Percentiles rank a stretch among this genome's conserved stretches.
phyloP scores from a whole-genome alignment of 2,113 vertebrate genomes.

The Ahaetulla prasina region DNA sequence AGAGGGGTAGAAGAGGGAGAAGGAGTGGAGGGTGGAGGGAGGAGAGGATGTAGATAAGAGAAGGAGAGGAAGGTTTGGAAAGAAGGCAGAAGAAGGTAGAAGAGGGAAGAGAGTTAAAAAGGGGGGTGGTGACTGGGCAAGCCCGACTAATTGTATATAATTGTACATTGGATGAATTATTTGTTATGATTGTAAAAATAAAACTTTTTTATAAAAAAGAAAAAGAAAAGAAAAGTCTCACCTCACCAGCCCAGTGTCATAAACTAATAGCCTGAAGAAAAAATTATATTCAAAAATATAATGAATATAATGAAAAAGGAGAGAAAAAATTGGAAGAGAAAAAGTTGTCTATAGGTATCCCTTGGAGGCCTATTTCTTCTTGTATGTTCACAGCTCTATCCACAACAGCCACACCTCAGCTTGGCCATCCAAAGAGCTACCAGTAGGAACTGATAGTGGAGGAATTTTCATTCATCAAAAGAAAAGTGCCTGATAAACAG shows the following conservation, averaged over 20 bases:
- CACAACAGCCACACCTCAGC: neutral
- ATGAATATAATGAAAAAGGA: slow-evolving; percentile 27
- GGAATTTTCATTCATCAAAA: slow-evolving; percentile 33
- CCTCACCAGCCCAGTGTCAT: slow-evolving; percentile 21
- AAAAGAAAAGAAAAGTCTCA: slow-evolving; percentile 29
- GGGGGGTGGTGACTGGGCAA: no score
- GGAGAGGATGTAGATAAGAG: no score
- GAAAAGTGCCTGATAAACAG: slow-evolving; percentile 38
- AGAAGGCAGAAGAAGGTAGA: no score
- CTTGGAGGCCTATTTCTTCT: neutral
- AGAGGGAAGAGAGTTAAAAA: no score
- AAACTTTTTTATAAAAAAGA: no score
- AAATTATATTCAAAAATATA: slow-evolving; percentile 36
- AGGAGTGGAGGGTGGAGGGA: no score
- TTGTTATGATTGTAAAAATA: no score
- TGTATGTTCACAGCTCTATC: slow-evolving; percentile 18
- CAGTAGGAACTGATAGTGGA: neutral
- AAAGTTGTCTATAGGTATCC: slow-evolving; percentile 8
- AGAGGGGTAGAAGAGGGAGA: no score
- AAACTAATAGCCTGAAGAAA: slow-evolving; percentile 27
- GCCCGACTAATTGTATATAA: no score
- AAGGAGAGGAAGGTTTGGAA: no score
- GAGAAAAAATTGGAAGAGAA: neutral
- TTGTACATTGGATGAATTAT: no score
- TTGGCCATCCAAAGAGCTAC: neutral